phyloP scores from a whole-genome alignment of 2,888 invertebrate genomes.

The Morpho helenor region DNA sequence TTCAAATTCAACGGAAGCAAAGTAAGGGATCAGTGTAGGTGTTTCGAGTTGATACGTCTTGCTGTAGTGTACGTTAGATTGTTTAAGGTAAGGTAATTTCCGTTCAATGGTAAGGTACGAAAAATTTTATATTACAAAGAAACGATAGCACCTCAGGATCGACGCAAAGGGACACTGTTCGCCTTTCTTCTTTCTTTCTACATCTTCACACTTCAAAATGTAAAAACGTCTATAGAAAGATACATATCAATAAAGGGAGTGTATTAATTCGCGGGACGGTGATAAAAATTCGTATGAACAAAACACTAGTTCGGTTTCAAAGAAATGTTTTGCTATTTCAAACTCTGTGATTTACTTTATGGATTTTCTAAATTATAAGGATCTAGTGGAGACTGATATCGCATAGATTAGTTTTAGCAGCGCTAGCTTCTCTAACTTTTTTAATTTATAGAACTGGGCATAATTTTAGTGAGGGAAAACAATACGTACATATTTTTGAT shows the following conservation, averaged over 20 bases:
- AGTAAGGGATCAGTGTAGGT: constrained; percentile 43
- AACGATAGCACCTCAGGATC: constrained; percentile 67
- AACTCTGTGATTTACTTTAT: constrained; percentile 78
- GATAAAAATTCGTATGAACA: constrained; percentile 48
- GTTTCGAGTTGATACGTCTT: constrained; percentile 56
- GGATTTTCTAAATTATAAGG: constrained; percentile 77
- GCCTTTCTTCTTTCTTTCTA: constrained; percentile 50
- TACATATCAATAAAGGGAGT: constrained; percentile 72
- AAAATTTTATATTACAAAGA: constrained; percentile 41
- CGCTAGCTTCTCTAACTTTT: constrained; percentile 75
- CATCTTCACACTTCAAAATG: constrained; percentile 53
- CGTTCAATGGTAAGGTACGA: constrained; percentile 69
- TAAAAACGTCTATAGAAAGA: constrained; percentile 68
- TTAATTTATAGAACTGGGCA: constrained; percentile 63
- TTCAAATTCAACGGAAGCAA: constrained; percentile 25
- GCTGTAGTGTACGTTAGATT: constrained; percentile 64
- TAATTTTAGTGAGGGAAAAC: constrained; percentile 46
- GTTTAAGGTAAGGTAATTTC: constrained; percentile 64
- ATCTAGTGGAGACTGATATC: constrained; percentile 79
- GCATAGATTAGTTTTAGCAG: constrained; percentile 79
- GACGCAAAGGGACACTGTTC: constrained; percentile 69
- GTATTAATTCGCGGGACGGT: constrained; percentile 61
- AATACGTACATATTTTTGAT: constrained; percentile 60
- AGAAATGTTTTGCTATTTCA: constrained; percentile 73
- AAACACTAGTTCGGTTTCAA: constrained; percentile 53